These are phyloP conservation scores for Metopolophium dirhodum DNA, from an alignment of 1,140 invertebrate species.

Conservation along the genomic window DNA sequence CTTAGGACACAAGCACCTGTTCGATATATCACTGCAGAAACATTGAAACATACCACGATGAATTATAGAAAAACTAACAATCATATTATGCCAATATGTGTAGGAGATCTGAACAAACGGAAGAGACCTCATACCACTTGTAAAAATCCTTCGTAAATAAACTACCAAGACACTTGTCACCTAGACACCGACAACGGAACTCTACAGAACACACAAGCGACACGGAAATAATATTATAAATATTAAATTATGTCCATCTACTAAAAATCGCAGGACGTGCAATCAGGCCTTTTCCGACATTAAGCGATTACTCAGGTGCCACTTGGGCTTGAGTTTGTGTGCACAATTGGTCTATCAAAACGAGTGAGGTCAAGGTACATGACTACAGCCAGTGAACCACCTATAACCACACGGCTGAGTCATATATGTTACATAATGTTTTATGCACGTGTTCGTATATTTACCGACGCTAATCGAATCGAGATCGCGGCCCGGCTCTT, in stretches of 20 bases:
- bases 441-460: background rate
- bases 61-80: background rate
- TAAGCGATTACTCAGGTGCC: background rate
- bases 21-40: no score
- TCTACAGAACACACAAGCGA: background rate
- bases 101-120: background rate
- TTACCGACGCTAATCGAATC: background rate
- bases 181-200: background rate
- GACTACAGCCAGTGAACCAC: background rate
- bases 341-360: background rate
- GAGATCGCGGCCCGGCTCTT: no score
- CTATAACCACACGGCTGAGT: background rate
- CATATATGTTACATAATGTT: background rate
- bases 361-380: background rate
- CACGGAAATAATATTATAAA: background rate
- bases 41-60: background rate
- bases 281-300: background rate
- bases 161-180: background rate
- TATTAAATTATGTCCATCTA: background rate
- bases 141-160: background rate
- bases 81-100: background rate
- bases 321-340: background rate
- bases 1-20: background rate
- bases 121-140: background rate
- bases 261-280: background rate